Evolutionary conservation across 1,140 invertebrate species (phyloP).

Genomic region (Callitettix versicolor): DNA sequence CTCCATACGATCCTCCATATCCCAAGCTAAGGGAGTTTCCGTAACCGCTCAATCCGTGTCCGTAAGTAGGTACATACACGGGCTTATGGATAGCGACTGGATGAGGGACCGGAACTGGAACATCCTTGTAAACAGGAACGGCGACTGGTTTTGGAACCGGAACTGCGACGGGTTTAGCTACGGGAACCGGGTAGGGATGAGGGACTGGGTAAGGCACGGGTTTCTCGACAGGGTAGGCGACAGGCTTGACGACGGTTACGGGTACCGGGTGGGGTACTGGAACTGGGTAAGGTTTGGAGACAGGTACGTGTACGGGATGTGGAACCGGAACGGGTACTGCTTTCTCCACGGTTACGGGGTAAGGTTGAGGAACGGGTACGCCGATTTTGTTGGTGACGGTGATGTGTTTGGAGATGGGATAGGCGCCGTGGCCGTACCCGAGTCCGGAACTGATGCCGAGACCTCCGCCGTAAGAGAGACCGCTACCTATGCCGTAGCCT

Average conservation of each 20-base stretch:
- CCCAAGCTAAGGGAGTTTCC: too few relatives aligned
- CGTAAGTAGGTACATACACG: conserved; percentile 32
- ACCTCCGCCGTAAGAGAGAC: too few relatives aligned
- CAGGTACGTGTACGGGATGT: conserved; percentile 18
- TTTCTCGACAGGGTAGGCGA: conserved; percentile 21
- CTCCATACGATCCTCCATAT: too few relatives aligned
- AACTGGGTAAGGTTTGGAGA: conserved; percentile 34
- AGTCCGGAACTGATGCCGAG: too few relatives aligned
- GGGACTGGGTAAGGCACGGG: conserved; percentile 20
- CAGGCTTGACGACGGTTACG: conserved; percentile 7
- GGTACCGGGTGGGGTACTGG: conserved; percentile 7
- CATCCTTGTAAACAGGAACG: conserved; percentile 4
- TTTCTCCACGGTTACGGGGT: conserved; percentile 21
- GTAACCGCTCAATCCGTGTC: too few relatives aligned
- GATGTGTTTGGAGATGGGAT: conserved; percentile 5
- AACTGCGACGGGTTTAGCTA: conserved; percentile 13
- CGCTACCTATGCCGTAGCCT: too few relatives aligned
- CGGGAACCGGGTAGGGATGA: conserved; percentile 18
- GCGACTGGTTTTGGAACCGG: conserved; percentile 29
- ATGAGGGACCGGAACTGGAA: conserved; percentile 12
- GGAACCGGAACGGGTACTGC: conserved; percentile 19
- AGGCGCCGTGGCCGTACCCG: background rate
- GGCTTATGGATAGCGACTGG: conserved; percentile 48
- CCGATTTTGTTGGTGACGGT: conserved; percentile 16
- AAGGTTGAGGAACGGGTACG: conserved; percentile 20